Evolutionary conservation across 1,140 invertebrate species (phyloP), one percentile per base, ranked within the genome.

Genomic region (Cherax quadricarinatus): DNA sequence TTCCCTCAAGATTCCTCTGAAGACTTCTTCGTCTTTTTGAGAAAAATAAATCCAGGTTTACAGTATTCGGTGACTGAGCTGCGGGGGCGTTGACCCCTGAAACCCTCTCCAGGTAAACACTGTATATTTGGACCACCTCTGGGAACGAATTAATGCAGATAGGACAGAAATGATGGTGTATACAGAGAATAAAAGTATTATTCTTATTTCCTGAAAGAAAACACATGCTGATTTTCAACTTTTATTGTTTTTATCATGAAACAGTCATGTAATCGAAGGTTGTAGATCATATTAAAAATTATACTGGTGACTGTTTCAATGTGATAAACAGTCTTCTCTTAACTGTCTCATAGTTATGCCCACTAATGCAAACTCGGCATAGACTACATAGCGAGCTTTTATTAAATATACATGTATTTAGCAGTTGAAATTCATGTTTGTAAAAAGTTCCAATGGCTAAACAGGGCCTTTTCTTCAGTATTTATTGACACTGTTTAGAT

Each of bases 211-310:
- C 12, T 21, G 18, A 75, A 30, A 21, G 7, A 75, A 75, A 30
- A 75, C 24, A 75, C 70, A 75, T 7, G 6, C 6, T 75, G n/a
- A 75, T 75, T 75, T 75, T 75, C 70, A 24, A 30, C 30, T 75
- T 41, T 75, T 75, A 75, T 75, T 75, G 70, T 75, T 75, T 82
- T 82, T 82, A 82, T 82, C 80, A 82, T 82, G 80, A 82, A 82
- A 82, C 80, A 82, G 49, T 82, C 80, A 75, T 30, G 53, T 82
- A 24, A n/a, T 10, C 18, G 48, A 53, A 82, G 80, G 48, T 82
- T 82, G 16, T 57, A 82, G 51, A 82, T 21, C 53, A 24, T 82
- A 82, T 16, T 82, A 82, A 82, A 82, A 82, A 18, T 82, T 82
- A 51, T 82, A 53, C 53, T 82, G 80, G 80, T 53, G 49, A 82